Evolutionary conservation across 2,113 vertebrate genomes (phyloP), one percentile per base, ranked within the genome.

Genomic region (Corythoichthys haematopterus): DNA sequence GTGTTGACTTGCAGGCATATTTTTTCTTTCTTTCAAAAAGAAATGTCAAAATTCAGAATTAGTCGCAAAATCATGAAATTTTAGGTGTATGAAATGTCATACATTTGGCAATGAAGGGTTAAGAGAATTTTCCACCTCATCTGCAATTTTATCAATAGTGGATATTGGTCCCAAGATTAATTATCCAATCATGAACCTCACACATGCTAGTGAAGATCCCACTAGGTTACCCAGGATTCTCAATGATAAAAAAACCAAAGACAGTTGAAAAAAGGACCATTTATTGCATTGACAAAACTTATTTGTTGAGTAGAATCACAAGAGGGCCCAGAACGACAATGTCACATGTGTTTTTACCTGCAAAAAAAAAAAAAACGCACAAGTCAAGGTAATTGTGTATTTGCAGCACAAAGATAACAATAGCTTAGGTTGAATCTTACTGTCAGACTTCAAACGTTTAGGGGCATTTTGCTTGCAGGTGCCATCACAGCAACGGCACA

Each of bases 401-500:
- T 28, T 43, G 38, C 38, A 45, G 38, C 11, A 60, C 53, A 50
- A 40, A 48, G 1, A 5, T 2, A 14, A 57, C 12, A 57, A 4
- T 4, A 20, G 12, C 33, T 14, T 11, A 1, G 3, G 7, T 2
- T 28, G 2, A 10, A 6, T 12, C 50, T 2, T 61, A 79, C 77
- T 68, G 56, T 57, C 6, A 15, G 60, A 6, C 2, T 20, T 58
- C 15, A 11, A 38, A 13, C 0, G 35, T 56, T 6, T 20, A 0
- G 37, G 15, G 40, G 47, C 36, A 11, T 43, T 38, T 28, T 4
- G 13, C 11, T 7, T 8, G 38, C 84, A 81, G 47, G 4, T n/a
- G 1, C 48, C 2, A 0, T 79, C 74, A 65, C 81, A 86, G 43
- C 84, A 86, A 20, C 2, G 65, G 45, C 84, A 86, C 47, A 64